phyloP scores from a whole-genome alignment of 2,797 vertebrate species.

The Mionectes olivaceus region DNA sequence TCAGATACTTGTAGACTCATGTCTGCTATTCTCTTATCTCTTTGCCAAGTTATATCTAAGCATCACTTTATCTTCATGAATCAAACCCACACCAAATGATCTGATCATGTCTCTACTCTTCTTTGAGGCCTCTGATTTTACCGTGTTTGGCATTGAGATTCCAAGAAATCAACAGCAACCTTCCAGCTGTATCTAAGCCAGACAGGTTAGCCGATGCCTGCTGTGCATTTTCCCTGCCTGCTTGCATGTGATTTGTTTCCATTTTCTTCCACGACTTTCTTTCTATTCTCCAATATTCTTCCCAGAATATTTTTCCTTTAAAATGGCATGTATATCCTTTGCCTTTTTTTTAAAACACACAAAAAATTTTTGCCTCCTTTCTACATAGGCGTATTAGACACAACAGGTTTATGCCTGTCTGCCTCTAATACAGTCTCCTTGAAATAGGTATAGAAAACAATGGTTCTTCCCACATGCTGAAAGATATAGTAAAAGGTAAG shows the following conservation, averaged over 20 bases:
- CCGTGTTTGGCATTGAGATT: not conserved
- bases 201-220: not conserved
- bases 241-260: not conserved
- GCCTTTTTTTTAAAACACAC: not conserved
- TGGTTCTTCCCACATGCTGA: not conserved
- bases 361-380: not conserved
- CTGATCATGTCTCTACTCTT: not conserved
- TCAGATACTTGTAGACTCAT: slow-evolving; percentile 9
- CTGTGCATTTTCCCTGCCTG: not conserved
- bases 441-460: not conserved
- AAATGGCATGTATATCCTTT: not conserved
- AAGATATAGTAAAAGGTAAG: not conserved
- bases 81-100: slow-evolving; percentile 5
- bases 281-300: not conserved
- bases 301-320: not conserved
- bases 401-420: not conserved
- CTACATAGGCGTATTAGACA: not conserved
- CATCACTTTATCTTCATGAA: not conserved
- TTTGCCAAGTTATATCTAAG: not conserved
- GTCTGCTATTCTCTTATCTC: slow-evolving; percentile 28
- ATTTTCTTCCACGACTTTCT: not conserved
- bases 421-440: not conserved
- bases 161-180: not conserved
- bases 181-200: not conserved
- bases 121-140: slow-evolving; percentile 24